Evolutionary conservation across 2,113 vertebrate species (phyloP), one percentile per base, ranked within the genome.

Genomic region (Bubalus kerabau): DNA sequence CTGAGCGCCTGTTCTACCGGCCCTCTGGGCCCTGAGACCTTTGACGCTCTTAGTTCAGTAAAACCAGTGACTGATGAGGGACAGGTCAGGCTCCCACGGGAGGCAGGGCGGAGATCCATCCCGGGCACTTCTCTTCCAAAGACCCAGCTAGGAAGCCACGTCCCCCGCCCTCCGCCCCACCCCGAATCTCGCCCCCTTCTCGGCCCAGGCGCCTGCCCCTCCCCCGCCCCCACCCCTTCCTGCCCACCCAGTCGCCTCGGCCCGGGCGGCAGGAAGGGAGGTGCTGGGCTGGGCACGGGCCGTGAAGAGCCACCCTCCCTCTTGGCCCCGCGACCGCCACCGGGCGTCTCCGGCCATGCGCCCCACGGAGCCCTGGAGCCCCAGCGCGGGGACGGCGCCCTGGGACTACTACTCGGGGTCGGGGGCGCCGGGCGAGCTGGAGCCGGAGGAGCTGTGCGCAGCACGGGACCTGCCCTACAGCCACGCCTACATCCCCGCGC

Each of bases 401-500:
- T 92, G 88, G 74, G 59, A 81, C 80, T 94, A 81, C 83, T 95
- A 98, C 81, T 94, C 52, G 1, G 97, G 64, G 1, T 93, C 74
- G 0, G 95, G 90, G 28, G 28, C 36, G 48, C 92, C 71, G 40
- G 98, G 88, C 7, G 97, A 97, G 23, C 80, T 57, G n/a, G 78
- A 91, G 76, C 76, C 26, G 15, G 76, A 5, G 76, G 43, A 11
- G 62, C 16, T 13, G 28, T 98, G 98, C 91, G 17, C 0, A 1
- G 5, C 26, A 3, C 17, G 80, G 93, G 91, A 97, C n/a, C 87
- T 99, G n/a, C 97, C 97, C 23, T 98, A 98, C 64, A 95, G 98
- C 78, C 78, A 98, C 14, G 43, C 99, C 96, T 98, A 98, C 85
- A 95, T 99, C n/a, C 99, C 99, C 4, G 3, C 94, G 1, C 64